These are phyloP conservation scores for Podarcis cretensis DNA, from an alignment of 2,113 vertebrate species.

Conservation along the genomic window DNA sequence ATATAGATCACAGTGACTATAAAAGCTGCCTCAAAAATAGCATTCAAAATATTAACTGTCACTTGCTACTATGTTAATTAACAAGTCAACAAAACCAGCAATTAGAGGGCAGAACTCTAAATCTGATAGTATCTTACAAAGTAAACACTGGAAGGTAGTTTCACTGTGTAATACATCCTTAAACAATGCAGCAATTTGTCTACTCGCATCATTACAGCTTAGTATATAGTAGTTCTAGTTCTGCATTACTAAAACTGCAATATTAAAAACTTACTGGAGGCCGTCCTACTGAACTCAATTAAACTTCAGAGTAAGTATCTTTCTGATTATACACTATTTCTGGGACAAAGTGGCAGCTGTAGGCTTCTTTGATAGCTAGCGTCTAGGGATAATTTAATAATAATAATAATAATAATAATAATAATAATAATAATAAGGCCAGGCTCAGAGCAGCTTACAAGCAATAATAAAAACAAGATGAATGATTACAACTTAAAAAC, in stretches of 20 bases:
- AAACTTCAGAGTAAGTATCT: background rate
- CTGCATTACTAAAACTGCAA: background rate
- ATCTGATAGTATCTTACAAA: slow-evolving; percentile 42
- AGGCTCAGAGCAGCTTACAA: too few relatives aligned
- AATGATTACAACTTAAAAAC: too few relatives aligned
- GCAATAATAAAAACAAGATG: too few relatives aligned
- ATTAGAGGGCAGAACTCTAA: slow-evolving; percentile 39
- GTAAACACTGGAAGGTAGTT: slow-evolving; percentile 25
- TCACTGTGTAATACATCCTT: background rate
- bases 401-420: too few relatives aligned
- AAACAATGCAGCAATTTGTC: slow-evolving; percentile 17
- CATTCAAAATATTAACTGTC: slow-evolving; percentile 25
- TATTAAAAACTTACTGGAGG: background rate
- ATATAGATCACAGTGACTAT: slow-evolving; percentile 40
- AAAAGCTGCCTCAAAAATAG: slow-evolving; percentile 54
- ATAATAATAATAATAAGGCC: too few relatives aligned
- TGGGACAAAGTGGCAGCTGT: background rate
- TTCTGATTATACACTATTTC: slow-evolving; percentile 7
- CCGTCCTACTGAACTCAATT: background rate
- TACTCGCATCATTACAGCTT: background rate
- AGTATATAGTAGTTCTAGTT: background rate
- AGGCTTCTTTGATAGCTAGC: background rate
- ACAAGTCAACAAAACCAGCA: slow-evolving; percentile 47
- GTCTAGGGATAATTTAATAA: background rate
- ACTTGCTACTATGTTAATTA: slow-evolving; percentile 43